These are phyloP conservation scores for Hydractinia symbiolongicarpus DNA, from an alignment of 30 jellyfish, hydroid and myxozoan species.

Conservation along the genomic window DNA sequence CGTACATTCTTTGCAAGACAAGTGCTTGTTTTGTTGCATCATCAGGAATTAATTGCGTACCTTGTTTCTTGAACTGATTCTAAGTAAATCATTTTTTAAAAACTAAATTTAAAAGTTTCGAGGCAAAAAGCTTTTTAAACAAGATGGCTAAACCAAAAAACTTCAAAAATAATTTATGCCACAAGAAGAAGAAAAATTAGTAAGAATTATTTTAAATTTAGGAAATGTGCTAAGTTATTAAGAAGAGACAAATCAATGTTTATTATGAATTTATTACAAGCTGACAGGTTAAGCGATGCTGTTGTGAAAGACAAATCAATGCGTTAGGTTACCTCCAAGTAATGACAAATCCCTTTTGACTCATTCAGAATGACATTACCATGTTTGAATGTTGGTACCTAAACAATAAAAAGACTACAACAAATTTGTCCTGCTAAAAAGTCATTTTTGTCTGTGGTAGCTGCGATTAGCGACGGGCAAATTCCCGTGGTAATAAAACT, in stretches of 20 bases:
- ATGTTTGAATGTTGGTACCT: constrained; percentile 46
- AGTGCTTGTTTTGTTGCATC: constrained; percentile 34
- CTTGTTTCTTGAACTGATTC: constrained; percentile 36
- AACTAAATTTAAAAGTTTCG: neutral
- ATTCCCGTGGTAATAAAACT: neutral
- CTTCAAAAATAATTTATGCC: too few relatives aligned
- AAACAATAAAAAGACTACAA: neutral
- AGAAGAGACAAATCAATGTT: too few relatives aligned
- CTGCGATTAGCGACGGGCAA: neutral
- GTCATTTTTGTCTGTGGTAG: too few relatives aligned
- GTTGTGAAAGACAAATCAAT: neutral
- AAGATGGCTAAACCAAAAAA: too few relatives aligned
- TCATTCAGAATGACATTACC: constrained; percentile 28
- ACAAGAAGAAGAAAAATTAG: too few relatives aligned
- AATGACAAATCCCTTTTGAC: constrained; percentile 34
- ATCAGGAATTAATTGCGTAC: constrained; percentile 36
- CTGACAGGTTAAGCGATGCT: neutral
- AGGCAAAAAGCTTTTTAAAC: too few relatives aligned
- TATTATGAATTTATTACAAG: too few relatives aligned
- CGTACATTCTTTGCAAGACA: constrained; percentile 32
- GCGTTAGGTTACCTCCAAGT: constrained; percentile 21
- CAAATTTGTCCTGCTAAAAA: too few relatives aligned
- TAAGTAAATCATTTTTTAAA: neutral
- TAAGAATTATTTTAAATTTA: too few relatives aligned
- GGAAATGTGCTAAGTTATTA: too few relatives aligned